Conservation (phyloP, 2,113 vertebrate species). For the Oreochromis tanganicae region DNA sequence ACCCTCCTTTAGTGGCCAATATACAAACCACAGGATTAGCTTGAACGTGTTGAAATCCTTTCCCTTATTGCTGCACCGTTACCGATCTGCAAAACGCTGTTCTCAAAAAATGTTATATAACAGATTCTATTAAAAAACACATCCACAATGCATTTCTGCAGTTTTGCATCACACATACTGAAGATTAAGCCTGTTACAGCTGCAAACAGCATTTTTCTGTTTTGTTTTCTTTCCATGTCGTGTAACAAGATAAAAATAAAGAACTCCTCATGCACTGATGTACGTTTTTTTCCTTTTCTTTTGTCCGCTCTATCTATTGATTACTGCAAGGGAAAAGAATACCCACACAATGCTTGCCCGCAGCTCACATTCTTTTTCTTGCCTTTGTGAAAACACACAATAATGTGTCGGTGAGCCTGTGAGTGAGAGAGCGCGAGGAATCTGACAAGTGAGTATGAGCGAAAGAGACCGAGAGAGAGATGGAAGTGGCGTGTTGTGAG, state of each 20-base stretch:
- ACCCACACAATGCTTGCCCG: conserved; percentile 20
- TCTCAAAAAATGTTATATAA: conserved; percentile 12
- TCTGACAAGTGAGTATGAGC: conserved; percentile 50
- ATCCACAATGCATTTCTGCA: background rate
- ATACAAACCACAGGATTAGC: conserved; percentile 37
- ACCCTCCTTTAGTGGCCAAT: conserved; percentile 7
- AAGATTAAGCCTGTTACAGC: background rate
- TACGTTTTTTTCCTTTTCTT: background rate
- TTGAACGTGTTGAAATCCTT: background rate
- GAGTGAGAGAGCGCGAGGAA: conserved; percentile 29
- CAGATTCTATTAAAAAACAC: conserved; percentile 9
- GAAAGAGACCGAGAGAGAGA: conserved; percentile 36
- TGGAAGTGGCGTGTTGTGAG: conserved; percentile 34
- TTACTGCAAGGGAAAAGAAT: conserved; percentile 22
- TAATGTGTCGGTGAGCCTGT: conserved; percentile 54
- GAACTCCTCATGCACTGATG: background rate
- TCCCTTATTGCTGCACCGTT: background rate
- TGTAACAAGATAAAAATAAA: background rate
- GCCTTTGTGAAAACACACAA: conserved; percentile 50
- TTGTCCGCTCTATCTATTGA: conserved; percentile 24
- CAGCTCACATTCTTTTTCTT: conserved; percentile 40
- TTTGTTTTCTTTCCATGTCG: background rate
- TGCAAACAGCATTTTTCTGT: background rate
- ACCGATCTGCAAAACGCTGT: background rate
- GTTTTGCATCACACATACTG: background rate